phyloP scores from a whole-genome alignment of 2,888 invertebrate species.

The Bellardia pandia region DNA sequence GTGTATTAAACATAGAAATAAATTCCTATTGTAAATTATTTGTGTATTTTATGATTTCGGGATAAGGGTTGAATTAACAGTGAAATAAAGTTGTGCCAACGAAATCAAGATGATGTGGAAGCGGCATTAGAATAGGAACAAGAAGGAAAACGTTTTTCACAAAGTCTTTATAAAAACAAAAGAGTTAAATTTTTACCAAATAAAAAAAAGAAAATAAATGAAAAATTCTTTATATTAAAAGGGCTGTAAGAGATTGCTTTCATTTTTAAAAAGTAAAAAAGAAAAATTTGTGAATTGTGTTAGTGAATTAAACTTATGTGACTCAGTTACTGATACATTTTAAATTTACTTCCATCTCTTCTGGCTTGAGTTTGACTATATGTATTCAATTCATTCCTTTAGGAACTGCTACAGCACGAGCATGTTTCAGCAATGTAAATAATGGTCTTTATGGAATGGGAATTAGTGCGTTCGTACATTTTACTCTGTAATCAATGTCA shows the following conservation, averaged over 20 bases:
- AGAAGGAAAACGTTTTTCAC: slow-evolving; percentile 20
- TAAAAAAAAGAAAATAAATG: neutral
- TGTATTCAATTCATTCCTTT: slow-evolving; percentile 3
- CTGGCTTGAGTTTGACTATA: too few relatives aligned
- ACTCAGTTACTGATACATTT: neutral
- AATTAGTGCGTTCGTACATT: slow-evolving; percentile 33
- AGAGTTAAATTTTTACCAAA: slow-evolving; percentile 65
- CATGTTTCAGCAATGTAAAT: slow-evolving; percentile 68
- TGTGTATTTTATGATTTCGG: slow-evolving; percentile 40
- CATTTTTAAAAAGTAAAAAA: slow-evolving; percentile 27
- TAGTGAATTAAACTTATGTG: neutral
- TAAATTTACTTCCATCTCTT: too few relatives aligned
- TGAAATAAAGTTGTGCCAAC: slow-evolving; percentile 55
- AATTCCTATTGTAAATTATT: slow-evolving; percentile 52
- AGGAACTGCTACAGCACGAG: neutral
- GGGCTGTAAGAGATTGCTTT: slow-evolving; percentile 27
- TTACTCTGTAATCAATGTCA: slow-evolving; percentile 73
- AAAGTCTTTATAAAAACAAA: slow-evolving; percentile 57
- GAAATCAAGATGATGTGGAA: slow-evolving; percentile 20
- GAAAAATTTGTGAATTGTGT: slow-evolving; percentile 37
- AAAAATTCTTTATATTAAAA: neutral
- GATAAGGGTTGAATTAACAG: slow-evolving; percentile 69
- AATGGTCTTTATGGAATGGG: slow-evolving; percentile 53
- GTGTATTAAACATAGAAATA: slow-evolving; percentile 50
- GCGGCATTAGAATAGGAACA: neutral